Evolutionary conservation across 2,797 vertebrate species (phyloP).

Genomic region (Tamandua tetradactyla): DNA sequence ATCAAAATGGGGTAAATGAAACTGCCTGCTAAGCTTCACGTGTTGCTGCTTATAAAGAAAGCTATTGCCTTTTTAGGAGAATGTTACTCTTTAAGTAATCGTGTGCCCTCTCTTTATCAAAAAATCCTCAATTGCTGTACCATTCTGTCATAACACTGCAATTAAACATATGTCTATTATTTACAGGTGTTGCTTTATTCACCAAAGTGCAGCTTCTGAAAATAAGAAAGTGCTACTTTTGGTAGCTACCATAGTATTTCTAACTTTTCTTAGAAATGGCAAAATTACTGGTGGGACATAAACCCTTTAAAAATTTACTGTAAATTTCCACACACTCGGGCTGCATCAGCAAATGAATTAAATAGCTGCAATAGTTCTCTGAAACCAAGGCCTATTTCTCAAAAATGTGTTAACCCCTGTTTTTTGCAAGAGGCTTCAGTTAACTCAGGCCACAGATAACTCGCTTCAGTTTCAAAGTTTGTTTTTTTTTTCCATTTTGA

Average conservation of each 20-base stretch:
- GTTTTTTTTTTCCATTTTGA: constrained; percentile 30
- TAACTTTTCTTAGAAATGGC: constrained; percentile 30
- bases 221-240: not conserved
- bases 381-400: constrained; percentile 56
- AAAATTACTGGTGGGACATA: not conserved
- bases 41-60: not conserved
- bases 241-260: not conserved
- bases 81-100: not conserved
- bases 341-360: not conserved
- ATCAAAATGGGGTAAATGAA: constrained; percentile 61
- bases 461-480: constrained; percentile 52
- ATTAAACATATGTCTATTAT: not conserved
- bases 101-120: not conserved
- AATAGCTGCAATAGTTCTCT: constrained; percentile 9
- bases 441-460: constrained; percentile 40
- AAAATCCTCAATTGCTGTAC: not conserved
- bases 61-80: not conserved
- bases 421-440: not conserved
- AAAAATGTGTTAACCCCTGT: constrained; percentile 58
- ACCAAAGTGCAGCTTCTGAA: constrained; percentile 42
- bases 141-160: not conserved
- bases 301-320: constrained; percentile 5
- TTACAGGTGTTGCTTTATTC: not conserved
- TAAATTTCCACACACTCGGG: not conserved
- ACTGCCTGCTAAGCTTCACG: not conserved